These are phyloP conservation scores for Pachycephus smyrnensis DNA, from an alignment of 2,888 invertebrate genomes.

Conservation along the genomic window DNA sequence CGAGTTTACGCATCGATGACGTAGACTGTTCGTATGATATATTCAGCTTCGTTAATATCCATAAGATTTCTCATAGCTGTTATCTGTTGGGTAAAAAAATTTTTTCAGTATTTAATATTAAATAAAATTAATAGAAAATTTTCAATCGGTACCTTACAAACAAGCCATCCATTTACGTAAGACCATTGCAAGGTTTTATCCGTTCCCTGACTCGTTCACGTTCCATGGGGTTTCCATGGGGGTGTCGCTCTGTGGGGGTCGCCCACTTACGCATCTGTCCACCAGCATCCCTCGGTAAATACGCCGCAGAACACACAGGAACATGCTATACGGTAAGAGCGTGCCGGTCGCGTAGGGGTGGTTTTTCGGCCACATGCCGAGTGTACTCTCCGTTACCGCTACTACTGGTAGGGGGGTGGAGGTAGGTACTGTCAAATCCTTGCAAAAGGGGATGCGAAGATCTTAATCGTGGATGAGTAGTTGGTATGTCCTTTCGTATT, in stretches of 20 bases:
- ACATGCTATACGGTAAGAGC: constrained; percentile 3
- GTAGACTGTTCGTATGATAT: not conserved
- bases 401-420: not conserved
- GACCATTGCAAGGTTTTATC: not conserved
- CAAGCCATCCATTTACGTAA: not conserved
- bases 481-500: not conserved
- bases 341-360: constrained; percentile 2
- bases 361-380: constrained; percentile 22
- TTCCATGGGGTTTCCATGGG: constrained; percentile 16
- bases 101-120: not conserved
- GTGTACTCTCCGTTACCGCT: not conserved
- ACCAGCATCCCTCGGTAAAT: constrained; percentile 59
- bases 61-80: not conserved
- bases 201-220: not conserved
- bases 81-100: not conserved
- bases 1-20: not conserved
- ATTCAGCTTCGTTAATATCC: not conserved
- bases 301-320: constrained; percentile 23
- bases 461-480: constrained; percentile 1
- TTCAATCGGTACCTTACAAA: not conserved
- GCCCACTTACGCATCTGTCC: constrained; percentile 65
- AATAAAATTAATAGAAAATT: not conserved
- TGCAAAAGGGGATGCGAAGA: not conserved
- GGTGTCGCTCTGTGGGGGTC: constrained; percentile 46
- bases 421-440: not conserved